These are phyloP conservation scores for Spatulosminthurus flaviceps DNA, from an alignment of 2,888 invertebrate genomes.

Conservation along the genomic window DNA sequence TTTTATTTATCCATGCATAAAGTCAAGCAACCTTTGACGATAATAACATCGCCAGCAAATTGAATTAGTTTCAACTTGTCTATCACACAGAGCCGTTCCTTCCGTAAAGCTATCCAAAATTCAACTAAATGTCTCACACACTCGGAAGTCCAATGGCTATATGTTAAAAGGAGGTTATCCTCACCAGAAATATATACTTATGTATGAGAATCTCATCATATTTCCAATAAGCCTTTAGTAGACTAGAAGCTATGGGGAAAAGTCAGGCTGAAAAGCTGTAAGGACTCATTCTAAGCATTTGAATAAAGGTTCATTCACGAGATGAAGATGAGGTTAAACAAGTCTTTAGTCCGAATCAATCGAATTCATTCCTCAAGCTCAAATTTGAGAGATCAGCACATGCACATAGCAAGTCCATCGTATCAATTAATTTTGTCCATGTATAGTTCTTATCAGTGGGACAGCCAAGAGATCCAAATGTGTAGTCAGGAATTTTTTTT, in stretches of 20 bases:
- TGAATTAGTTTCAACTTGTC: constrained; percentile 16
- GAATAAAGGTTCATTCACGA: constrained; percentile 6
- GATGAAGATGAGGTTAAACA: constrained; percentile 30
- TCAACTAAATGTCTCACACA: constrained; percentile 34
- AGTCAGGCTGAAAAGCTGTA: too few relatives aligned
- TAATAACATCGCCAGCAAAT: constrained; percentile 23
- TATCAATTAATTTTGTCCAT: background rate
- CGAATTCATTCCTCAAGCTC: background rate
- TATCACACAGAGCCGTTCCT: constrained; percentile 22
- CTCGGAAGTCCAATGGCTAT: constrained; percentile 48
- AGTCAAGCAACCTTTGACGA: background rate
- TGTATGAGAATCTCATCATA: too few relatives aligned
- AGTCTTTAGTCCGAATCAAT: constrained; percentile 25
- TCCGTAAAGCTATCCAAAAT: constrained; percentile 32
- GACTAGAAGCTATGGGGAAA: too few relatives aligned
- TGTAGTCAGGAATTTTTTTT: background rate
- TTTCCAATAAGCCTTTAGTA: too few relatives aligned
- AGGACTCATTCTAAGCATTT: background rate
- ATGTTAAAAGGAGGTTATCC: constrained; percentile 15
- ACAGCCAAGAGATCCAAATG: background rate
- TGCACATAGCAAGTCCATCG: constrained; percentile 45
- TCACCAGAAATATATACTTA: background rate
- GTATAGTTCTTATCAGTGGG: background rate
- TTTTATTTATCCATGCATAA: background rate
- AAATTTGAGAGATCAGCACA: constrained; percentile 48